Conservation (phyloP, 2,113 vertebrate genomes). For the Paradisaea rubra region DNA sequence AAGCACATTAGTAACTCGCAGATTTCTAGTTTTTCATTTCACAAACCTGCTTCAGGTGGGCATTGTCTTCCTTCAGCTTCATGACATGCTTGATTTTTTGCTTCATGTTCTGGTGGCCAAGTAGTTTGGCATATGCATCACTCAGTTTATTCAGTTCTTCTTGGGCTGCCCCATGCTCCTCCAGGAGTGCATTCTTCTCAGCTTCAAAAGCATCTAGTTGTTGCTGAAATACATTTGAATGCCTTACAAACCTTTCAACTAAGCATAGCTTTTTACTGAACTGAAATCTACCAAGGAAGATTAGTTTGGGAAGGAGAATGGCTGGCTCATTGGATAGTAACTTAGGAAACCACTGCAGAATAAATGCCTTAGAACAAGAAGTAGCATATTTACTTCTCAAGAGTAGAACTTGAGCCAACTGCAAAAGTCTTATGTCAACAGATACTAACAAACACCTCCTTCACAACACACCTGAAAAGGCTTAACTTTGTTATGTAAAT, state of each 20-base stretch:
- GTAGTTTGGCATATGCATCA: constrained; percentile 84
- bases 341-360: not conserved
- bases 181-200: constrained; percentile 82
- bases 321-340: not conserved
- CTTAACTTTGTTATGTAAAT: constrained; percentile 84
- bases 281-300: not conserved
- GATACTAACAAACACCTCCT: not conserved
- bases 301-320: not conserved
- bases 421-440: not conserved
- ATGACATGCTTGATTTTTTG: constrained; percentile 97
- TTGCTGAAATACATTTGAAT: constrained; percentile 65
- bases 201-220: constrained; percentile 90
- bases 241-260: not conserved
- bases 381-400: not conserved
- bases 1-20: not conserved
- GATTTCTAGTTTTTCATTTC: not conserved
- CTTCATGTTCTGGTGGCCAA: constrained; percentile 95
- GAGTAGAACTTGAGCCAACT: not conserved
- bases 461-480: constrained; percentile 86
- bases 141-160: constrained; percentile 87
- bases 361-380: not conserved
- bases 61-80: constrained; percentile 91
- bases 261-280: not conserved
- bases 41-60: constrained; percentile 84
- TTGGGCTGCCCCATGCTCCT: constrained; percentile 84